These are phyloP conservation scores for Ceratotherium simum DNA, from an alignment of 2,113 vertebrate genomes.

Conservation along the genomic window DNA sequence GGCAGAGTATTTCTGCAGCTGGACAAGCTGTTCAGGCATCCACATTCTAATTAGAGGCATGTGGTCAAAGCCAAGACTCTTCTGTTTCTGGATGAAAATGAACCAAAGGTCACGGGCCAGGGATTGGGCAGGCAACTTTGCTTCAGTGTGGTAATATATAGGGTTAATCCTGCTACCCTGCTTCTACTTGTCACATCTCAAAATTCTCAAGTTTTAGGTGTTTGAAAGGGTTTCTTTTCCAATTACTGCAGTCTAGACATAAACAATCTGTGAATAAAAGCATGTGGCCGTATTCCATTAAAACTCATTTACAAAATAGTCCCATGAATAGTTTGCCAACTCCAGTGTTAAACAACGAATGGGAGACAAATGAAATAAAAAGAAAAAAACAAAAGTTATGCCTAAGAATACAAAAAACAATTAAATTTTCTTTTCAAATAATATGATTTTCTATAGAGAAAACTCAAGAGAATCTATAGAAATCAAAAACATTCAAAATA, in stretches of 20 bases:
- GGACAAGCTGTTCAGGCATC: not conserved
- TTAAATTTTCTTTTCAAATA: not conserved
- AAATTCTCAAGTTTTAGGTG: no score
- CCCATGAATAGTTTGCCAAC: not conserved
- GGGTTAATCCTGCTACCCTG: not conserved
- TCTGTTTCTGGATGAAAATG: not conserved
- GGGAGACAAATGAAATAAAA: not conserved
- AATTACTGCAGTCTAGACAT: not conserved
- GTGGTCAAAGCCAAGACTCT: not conserved
- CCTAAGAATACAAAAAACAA: not conserved
- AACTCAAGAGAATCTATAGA: not conserved
- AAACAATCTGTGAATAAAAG: not conserved
- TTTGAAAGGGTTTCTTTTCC: not conserved
- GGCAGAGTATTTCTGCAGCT: no score
- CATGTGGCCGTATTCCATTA: no score
- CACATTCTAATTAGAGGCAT: not conserved
- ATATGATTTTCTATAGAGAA: not conserved
- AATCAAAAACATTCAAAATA: not conserved
- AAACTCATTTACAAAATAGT: not conserved
- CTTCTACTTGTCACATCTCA: not conserved
- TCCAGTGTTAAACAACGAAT: no score
- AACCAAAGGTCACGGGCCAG: not conserved
- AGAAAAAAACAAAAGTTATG: not conserved
- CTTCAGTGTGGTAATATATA: rapidly evolving
- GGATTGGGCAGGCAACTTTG: not conserved